Base-by-base conservation (phyloP, 1,140 invertebrate species). In the Acyrthosiphon pisum region DNA sequence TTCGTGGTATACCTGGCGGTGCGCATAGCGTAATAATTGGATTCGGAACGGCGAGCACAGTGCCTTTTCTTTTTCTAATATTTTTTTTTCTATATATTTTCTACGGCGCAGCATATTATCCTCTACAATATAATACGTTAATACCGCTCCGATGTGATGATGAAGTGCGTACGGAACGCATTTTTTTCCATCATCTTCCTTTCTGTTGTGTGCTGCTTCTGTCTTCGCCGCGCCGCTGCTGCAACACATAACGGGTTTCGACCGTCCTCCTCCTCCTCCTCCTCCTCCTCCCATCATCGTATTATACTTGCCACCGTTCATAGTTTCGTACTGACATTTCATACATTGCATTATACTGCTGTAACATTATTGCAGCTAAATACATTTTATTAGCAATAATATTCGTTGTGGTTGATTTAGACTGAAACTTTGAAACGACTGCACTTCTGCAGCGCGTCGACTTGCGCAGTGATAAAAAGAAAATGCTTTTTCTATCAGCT, bases 1-100 rank as follows among this genome's bases (percentile, higher is more conserved):
- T 93, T 86, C 81, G 81, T 93, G 91, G 91, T 93, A 93, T 93
- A 93, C 81, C 50, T 35, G 81, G 22, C 91, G 91, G 48, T 83
- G 91, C 68, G 48, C 91, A 93, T 93, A 93, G 91, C 91, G 91
- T 93, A 93, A 93, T 93, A 93, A 93, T 93, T 93, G 91, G 91
- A 93, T 93, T 93, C 91, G 91, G 91, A 93, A 93, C 91, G 91
- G 37, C 84, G 91, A 93, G 14, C 91, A 93, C 89, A 44, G 50
- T 56, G 48, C 68, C 81, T 93, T 93, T 93, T 84, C 46, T 92
- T 56, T 84, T 84, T 93, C 2, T 56, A 22, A 22, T 81, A 22
- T 50, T 50, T 35, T 44, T 90, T 37, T 56, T 88, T 41, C 3
- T 41, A 41, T 41, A 18, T 87, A 35, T 50, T 89, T 89, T 89